Conservation (phyloP, 2,113 vertebrate genomes). For the Labrus mixtus region DNA sequence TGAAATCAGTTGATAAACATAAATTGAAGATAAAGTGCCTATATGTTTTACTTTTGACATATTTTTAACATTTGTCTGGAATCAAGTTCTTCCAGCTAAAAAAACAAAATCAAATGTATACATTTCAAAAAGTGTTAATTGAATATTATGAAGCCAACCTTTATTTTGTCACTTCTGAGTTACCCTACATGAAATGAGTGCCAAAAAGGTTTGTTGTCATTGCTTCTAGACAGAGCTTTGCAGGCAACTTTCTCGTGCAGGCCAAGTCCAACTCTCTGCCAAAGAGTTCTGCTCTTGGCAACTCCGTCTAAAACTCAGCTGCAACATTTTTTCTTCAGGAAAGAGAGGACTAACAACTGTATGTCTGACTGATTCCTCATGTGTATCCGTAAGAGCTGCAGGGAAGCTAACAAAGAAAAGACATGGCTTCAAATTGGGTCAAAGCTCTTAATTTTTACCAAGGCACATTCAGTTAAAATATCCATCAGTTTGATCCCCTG, state of each 20-base stretch:
- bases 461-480: constrained; percentile 41
- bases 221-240: constrained; percentile 43
- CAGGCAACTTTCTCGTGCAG: constrained; percentile 34
- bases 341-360: constrained; percentile 37
- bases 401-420: constrained; percentile 47
- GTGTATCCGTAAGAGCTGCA: constrained; percentile 57
- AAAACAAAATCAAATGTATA: too few species aligned
- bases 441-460: constrained; percentile 48
- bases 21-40: too few species aligned
- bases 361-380: constrained; percentile 66
- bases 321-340: constrained; percentile 32
- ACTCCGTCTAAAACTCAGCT: constrained; percentile 38
- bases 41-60: too few species aligned
- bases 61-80: too few species aligned
- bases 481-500: constrained; percentile 45
- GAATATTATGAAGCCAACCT: too few species aligned
- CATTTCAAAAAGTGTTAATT: too few species aligned
- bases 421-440: constrained; percentile 53
- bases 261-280: constrained; percentile 39
- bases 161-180: constrained; percentile 41
- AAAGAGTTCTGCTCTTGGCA: constrained; percentile 43
- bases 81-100: too few species aligned
- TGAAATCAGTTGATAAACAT: too few species aligned
- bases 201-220: constrained; percentile 46
- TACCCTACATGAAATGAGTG: background rate